These are phyloP conservation scores for Cyanistes caeruleus DNA, from an alignment of 2,113 vertebrate genomes.

Conservation along the genomic window DNA sequence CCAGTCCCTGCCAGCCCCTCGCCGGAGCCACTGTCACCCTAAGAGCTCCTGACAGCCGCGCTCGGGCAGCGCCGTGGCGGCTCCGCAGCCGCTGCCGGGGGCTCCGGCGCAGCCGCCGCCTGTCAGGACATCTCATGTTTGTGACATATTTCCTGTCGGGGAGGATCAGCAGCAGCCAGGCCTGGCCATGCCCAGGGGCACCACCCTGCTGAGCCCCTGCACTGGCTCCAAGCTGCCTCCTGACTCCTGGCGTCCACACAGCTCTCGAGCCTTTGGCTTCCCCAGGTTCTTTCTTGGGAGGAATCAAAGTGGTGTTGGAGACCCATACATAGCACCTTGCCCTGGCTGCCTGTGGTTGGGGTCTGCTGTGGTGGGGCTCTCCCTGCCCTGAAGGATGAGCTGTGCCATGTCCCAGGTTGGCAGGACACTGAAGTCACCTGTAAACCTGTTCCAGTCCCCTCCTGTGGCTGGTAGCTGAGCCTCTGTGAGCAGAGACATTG, in stretches of 20 bases:
- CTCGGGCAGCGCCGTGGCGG: neutral
- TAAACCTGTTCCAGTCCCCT: neutral
- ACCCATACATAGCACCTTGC: neutral
- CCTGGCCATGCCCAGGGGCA: neutral
- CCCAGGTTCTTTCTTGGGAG: neutral
- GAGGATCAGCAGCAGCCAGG: neutral
- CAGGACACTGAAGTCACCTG: neutral
- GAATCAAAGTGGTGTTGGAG: rapidly evolving
- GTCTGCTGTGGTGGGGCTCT: rapidly evolving
- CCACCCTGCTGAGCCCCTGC: neutral
- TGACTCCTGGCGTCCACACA: rapidly evolving
- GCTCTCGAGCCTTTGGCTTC: neutral
- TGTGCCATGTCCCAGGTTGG: rapidly evolving
- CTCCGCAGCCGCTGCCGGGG: neutral
- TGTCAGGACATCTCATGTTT: neutral
- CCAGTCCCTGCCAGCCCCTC: neutral
- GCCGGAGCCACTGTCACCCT: rapidly evolving
- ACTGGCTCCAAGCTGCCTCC: rapidly evolving
- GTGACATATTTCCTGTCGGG: neutral
- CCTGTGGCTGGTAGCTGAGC: rapidly evolving
- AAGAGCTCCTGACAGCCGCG: conserved; percentile 15
- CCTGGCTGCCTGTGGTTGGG: neutral
- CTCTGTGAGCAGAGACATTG: neutral
- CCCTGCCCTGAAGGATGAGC: neutral
- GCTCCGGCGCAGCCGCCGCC: neutral